Evolutionary conservation across 2,888 invertebrate genomes (phyloP).

Genomic region (Heteropelma amictum): DNA sequence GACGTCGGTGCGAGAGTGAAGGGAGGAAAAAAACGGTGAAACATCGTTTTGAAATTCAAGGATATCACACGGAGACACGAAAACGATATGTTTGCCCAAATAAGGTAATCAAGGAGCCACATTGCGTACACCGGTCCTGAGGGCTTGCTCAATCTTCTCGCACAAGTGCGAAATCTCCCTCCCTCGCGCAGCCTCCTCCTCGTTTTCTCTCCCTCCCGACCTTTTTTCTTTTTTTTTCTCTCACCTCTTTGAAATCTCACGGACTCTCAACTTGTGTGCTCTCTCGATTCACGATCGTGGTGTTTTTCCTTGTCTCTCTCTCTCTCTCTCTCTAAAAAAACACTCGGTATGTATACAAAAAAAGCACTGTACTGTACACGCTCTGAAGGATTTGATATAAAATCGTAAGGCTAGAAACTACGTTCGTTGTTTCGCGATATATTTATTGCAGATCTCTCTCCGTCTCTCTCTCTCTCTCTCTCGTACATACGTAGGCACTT

Average conservation of each 20-base stretch:
- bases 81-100: conserved; percentile 39
- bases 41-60: neutral
- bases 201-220: too few species aligned
- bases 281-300: too few species aligned
- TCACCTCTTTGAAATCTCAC: too few species aligned
- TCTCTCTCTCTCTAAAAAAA: neutral
- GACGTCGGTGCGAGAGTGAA: neutral
- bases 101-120: conserved; percentile 43
- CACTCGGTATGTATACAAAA: too few species aligned
- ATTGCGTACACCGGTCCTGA: conserved; percentile 34
- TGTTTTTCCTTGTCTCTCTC: neutral
- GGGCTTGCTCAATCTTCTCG: conserved; percentile 22
- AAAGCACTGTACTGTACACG: too few species aligned
- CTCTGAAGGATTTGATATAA: too few species aligned
- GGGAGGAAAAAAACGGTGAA: neutral
- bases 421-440: neutral
- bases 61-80: conserved; percentile 23
- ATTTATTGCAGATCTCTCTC: too few species aligned
- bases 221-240: too few species aligned
- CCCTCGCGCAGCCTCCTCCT: too few species aligned
- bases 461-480: too few species aligned
- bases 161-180: conserved; percentile 8
- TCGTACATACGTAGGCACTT: conserved; percentile 38
- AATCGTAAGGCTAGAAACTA: too few species aligned
- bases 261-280: too few species aligned